phyloP scores from a whole-genome alignment of 2,797 vertebrate species.

The Chromobotia macracanthus region DNA sequence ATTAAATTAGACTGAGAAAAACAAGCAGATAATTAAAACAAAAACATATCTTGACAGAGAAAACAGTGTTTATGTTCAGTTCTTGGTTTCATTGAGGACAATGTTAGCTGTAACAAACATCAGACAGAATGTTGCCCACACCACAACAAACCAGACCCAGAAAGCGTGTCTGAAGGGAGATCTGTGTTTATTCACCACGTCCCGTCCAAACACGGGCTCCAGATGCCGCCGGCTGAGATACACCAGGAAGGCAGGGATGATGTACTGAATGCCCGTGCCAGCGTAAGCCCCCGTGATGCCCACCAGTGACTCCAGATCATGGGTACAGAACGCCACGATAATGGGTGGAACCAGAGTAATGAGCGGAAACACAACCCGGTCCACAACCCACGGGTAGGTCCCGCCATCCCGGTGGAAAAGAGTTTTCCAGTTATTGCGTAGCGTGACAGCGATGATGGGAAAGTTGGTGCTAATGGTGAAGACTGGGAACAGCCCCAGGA shows the following conservation, averaged over 20 bases:
- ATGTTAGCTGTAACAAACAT: slow-evolving; percentile 96
- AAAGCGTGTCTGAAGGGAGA: slow-evolving; percentile 90
- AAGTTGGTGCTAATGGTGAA: slow-evolving; percentile 99
- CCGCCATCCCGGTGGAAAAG: slow-evolving; percentile 96
- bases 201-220: slow-evolving; percentile 80
- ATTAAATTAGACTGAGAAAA: too few species aligned
- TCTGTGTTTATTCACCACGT: slow-evolving; percentile 84
- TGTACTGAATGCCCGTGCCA: slow-evolving; percentile 94
- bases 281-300: slow-evolving; percentile 95
- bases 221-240: slow-evolving; percentile 83
- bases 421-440: slow-evolving; percentile 98
- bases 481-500: slow-evolving; percentile 94
- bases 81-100: slow-evolving; percentile 86
- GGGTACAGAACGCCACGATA: slow-evolving; percentile 93
- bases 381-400: slow-evolving; percentile 95
- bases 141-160: slow-evolving; percentile 91
- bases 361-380: slow-evolving; percentile 83
- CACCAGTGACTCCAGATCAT: slow-evolving; percentile 93
- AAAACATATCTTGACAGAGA: not conserved
- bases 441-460: slow-evolving; percentile 96
- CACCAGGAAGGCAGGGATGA: slow-evolving; percentile 88
- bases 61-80: slow-evolving; percentile 71
- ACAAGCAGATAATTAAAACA: not conserved
- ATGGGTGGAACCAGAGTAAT: too few species aligned
- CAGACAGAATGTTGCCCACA: slow-evolving; percentile 91